Evolutionary conservation across 2,888 invertebrate genomes (phyloP), one percentile per base, ranked within the genome.

Genomic region (Plagodis dolabraria): DNA sequence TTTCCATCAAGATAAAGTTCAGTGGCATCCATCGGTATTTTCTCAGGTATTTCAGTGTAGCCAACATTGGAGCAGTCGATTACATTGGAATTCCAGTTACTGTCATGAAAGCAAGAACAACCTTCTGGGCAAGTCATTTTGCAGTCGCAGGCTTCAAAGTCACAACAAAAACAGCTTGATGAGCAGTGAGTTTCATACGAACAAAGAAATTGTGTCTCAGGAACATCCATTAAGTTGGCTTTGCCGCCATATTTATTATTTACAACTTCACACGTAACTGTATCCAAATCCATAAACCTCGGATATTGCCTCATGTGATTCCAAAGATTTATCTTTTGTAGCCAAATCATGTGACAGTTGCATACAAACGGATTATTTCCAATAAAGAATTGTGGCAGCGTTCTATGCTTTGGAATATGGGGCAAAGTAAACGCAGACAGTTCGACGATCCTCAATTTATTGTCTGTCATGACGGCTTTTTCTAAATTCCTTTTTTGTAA

Each of bases 61-160:
- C 95, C 95, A 40, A 95, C 95, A 79, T 95, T 95, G 61, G 96
- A 96, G 79, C 97, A 97, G 82, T 96, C 96, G 51, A 97, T 96
- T 34, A 97, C 96, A 87, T 97, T 97, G 64, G 96, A 95, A 64
- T 95, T 94, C 96, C 97, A 97, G 70, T 95, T 95, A 83, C 96
- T 95, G 80, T 97, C 97, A 83, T 97, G 96, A 83, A 95, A 97
- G 82, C 97, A 97, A 51, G 95, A 95, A 85, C 97, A 97, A 75
- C 96, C 96, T 76, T 94, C 94, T 10, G 97, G 97, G 75, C 97
- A 97, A 44, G 96, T 96, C 96, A 97, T 97, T 91, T 97, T 96
- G 86, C 97, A 97, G 85, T 97, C 97, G 81, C 97, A 97, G 45
- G 96, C 96, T 82, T 96, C 97, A 86, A 96, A 97, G 75, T 97